A percentile compares a stretch with the other conserved stretches of the same genome.
Evolutionary conservation across 2,797 vertebrate species (phyloP).

Genomic region (Gymnoscopelus microlampas): DNA sequence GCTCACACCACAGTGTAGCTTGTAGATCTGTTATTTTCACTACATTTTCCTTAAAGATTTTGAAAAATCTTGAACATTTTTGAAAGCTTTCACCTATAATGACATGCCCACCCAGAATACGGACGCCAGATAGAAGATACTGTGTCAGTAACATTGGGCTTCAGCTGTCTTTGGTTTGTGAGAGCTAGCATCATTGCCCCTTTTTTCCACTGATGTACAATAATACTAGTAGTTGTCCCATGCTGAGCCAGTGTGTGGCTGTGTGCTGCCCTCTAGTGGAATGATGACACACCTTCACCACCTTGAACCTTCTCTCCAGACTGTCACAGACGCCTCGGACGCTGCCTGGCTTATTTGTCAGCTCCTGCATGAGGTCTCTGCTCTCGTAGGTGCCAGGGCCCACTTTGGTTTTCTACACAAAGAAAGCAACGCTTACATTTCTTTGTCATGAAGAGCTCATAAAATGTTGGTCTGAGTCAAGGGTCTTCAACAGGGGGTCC

Average conservation of each 20-base stretch:
- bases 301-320: slow-evolving; percentile 69
- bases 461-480: too few relatives aligned
- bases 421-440: not conserved
- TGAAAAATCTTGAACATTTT: too few relatives aligned
- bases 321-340: slow-evolving; percentile 71
- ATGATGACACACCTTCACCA: slow-evolving; percentile 19
- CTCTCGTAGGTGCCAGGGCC: slow-evolving; percentile 75
- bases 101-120: too few relatives aligned
- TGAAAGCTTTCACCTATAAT: too few relatives aligned
- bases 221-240: not conserved
- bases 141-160: too few relatives aligned
- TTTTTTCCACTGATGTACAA: not conserved
- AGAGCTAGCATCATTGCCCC: not conserved
- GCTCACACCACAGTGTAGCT: too few relatives aligned
- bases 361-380: slow-evolving; percentile 70
- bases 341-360: slow-evolving; percentile 65
- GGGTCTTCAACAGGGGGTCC: too few relatives aligned
- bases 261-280: slow-evolving; percentile 39
- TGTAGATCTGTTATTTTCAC: too few relatives aligned
- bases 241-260: not conserved
- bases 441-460: not conserved
- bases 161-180: not conserved
- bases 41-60: too few relatives aligned
- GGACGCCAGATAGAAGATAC: too few relatives aligned
- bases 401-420: slow-evolving; percentile 63